Conservation (phyloP, 2,888 invertebrate genomes). For the Rapana venosa region DNA sequence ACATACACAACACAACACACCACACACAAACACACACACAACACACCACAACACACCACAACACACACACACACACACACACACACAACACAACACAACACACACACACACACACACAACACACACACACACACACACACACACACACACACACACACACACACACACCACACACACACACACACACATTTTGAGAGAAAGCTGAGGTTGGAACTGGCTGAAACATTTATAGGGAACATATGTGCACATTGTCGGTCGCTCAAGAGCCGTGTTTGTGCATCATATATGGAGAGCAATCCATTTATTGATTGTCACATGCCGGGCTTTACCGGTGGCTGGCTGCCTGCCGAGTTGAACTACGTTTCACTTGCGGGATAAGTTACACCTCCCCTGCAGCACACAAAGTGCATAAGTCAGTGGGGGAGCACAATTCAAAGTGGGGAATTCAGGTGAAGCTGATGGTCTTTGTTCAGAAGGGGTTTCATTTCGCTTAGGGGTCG, state of each 20-base stretch:
- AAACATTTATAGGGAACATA: slow-evolving; percentile 5
- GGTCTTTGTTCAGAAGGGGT: background rate
- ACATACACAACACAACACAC: too few relatives aligned
- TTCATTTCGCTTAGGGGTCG: background rate
- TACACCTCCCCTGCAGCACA: background rate
- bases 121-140: too few relatives aligned
- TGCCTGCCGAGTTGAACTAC: background rate
- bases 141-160: too few relatives aligned
- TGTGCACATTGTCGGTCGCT: slow-evolving; percentile 1
- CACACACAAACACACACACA: too few relatives aligned
- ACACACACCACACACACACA: background rate
- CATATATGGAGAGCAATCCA: background rate
- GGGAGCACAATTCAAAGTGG: background rate
- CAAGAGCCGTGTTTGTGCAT: background rate
- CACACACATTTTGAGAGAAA: background rate
- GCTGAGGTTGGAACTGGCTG: background rate
- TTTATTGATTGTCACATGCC: slow-evolving; percentile 29
- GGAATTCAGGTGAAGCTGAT: background rate
- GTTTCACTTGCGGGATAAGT: background rate
- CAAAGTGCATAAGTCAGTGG: background rate
- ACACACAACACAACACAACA: too few relatives aligned
- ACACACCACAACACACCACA: too few relatives aligned
- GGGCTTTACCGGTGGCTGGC: background rate
- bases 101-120: too few relatives aligned
- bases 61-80: too few relatives aligned